Evolutionary conservation across 1,140 invertebrate genomes (phyloP).

Genomic region (Atopsyche davidsoni): DNA sequence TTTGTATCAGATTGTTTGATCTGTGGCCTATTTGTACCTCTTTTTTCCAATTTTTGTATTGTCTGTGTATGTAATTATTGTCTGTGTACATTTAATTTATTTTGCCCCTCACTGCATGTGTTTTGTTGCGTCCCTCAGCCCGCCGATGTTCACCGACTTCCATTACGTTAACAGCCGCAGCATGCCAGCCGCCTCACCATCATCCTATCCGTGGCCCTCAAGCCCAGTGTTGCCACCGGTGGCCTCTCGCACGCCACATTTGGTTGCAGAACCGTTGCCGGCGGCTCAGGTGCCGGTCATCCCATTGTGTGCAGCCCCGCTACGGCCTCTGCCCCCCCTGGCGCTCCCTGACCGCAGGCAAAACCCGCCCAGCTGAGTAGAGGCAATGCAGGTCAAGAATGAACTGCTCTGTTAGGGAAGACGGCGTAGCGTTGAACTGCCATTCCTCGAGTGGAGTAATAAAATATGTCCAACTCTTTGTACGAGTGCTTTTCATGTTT

Average conservation of each 20-base stretch:
- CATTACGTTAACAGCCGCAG: conserved; percentile 39
- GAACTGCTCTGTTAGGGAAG: conserved; percentile 44
- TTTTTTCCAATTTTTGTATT: too few species aligned
- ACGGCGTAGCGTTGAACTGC: conserved; percentile 4
- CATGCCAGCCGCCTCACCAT: conserved; percentile 45
- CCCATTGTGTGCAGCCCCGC: conserved; percentile 35
- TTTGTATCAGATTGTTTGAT: too few species aligned
- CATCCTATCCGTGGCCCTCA: conserved; percentile 63
- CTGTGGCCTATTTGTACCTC: too few species aligned
- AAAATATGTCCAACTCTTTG: too few species aligned
- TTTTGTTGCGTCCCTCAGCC: not conserved
- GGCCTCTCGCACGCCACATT: conserved; percentile 62
- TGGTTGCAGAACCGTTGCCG: conserved; percentile 62
- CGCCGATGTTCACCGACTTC: conserved; percentile 20
- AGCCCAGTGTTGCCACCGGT: conserved; percentile 66
- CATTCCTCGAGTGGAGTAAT: too few species aligned
- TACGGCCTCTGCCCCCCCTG: conserved; percentile 37
- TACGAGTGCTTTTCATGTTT: too few species aligned
- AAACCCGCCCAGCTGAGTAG: conserved; percentile 48
- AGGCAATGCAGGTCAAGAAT: conserved; percentile 45
- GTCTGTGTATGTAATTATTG: too few species aligned
- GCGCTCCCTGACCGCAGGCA: conserved; percentile 39
- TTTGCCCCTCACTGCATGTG: too few species aligned
- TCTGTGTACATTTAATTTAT: too few species aligned
- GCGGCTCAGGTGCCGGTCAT: conserved; percentile 41